A percentile compares a stretch with the other conserved stretches of the same genome.
These are phyloP conservation scores for Escarpia spicata DNA, from an alignment of 2,888 invertebrate species.

Conservation along the genomic window DNA sequence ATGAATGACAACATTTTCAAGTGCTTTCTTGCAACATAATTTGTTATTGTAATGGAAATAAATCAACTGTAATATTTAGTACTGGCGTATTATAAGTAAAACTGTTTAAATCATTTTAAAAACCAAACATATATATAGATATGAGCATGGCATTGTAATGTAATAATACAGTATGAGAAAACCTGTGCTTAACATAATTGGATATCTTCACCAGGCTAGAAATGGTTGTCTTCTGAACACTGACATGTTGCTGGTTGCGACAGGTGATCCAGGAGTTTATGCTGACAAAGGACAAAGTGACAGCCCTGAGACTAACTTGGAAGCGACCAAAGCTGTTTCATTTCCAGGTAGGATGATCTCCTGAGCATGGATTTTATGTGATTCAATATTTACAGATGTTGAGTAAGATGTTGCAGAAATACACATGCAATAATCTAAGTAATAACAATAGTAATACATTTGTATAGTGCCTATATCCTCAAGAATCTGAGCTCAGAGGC, in stretches of 20 bases:
- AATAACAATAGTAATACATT: too few relatives aligned
- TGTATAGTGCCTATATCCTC: too few relatives aligned
- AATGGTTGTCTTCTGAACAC: neutral
- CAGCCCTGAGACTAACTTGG: slow-evolving; percentile 47
- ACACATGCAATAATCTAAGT: neutral
- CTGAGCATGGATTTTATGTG: neutral
- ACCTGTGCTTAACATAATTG: neutral
- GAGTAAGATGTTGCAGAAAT: neutral
- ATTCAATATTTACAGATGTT: neutral
- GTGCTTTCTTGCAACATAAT: neutral
- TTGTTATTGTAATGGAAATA: neutral
- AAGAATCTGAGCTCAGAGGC: too few relatives aligned
- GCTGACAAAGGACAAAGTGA: slow-evolving; percentile 48
- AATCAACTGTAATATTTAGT: neutral
- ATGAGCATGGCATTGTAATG: neutral
- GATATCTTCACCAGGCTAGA: neutral
- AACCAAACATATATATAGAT: neutral
- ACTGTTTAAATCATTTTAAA: too few relatives aligned
- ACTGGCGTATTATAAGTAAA: too few relatives aligned
- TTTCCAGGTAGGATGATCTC: slow-evolving; percentile 44
- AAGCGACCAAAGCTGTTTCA: slow-evolving; percentile 47
- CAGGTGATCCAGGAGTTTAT: slow-evolving; percentile 57
- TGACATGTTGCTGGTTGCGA: slow-evolving; percentile 18
- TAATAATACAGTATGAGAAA: neutral
- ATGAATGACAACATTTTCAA: neutral